phyloP scores from a whole-genome alignment of 2,888 invertebrate species.

The Brenthis ino region DNA sequence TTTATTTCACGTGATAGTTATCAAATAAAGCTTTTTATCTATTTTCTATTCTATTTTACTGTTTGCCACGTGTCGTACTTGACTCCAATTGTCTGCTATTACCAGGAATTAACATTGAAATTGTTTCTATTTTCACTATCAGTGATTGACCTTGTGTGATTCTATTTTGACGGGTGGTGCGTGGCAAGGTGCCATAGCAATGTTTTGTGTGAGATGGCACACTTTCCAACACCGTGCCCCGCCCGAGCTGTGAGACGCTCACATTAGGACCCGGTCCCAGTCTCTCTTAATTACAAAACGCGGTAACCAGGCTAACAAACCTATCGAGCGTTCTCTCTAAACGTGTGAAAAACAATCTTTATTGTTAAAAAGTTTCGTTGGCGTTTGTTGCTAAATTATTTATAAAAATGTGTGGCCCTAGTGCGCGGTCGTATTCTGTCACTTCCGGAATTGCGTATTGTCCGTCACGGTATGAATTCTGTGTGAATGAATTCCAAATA shows the following conservation, averaged over 20 bases:
- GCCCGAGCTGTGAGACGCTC: constrained; percentile 33
- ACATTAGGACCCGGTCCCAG: constrained; percentile 41
- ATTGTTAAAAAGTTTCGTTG: constrained; percentile 35
- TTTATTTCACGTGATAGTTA: too few species aligned
- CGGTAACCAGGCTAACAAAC: constrained; percentile 81
- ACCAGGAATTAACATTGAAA: constrained; percentile 37
- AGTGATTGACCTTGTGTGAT: constrained; percentile 72
- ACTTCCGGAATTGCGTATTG: constrained; percentile 63
- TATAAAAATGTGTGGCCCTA: constrained; percentile 33
- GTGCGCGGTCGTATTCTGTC: constrained; percentile 54
- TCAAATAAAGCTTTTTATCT: too few species aligned
- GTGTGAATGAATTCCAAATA: constrained; percentile 73
- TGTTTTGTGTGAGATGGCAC: constrained; percentile 63
- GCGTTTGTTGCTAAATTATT: constrained; percentile 28
- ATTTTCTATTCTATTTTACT: too few species aligned
- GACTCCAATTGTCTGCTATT: constrained; percentile 25
- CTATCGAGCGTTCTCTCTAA: constrained; percentile 57
- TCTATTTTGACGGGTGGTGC: constrained; percentile 60
- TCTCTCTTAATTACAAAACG: constrained; percentile 68
- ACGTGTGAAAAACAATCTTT: constrained; percentile 64
- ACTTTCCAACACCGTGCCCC: constrained; percentile 56
- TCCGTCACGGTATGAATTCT: constrained; percentile 71
- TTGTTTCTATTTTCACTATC: constrained; percentile 63
- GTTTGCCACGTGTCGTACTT: neutral
- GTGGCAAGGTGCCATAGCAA: constrained; percentile 73